Evolutionary conservation across 2,888 invertebrate species (phyloP).

Genomic region (Sinelater perroti): DNA sequence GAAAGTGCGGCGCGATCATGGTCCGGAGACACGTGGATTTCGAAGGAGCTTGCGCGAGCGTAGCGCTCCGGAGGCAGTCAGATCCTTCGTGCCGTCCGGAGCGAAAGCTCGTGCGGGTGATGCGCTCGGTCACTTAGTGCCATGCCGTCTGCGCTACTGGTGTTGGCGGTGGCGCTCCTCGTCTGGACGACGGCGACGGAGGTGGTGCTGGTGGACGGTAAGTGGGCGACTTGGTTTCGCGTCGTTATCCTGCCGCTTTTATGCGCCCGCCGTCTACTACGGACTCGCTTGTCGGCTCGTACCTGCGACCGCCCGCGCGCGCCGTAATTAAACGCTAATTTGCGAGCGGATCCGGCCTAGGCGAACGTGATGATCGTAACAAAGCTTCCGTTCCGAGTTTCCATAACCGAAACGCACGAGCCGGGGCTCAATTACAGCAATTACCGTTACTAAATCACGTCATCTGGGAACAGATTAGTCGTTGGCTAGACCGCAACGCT

Average conservation of each 20-base stretch:
- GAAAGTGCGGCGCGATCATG: constrained; percentile 33
- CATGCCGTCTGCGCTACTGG: constrained; percentile 51
- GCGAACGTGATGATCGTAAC: constrained; percentile 28
- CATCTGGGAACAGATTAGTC: constrained; percentile 58
- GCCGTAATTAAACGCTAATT: constrained; percentile 26
- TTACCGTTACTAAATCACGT: constrained; percentile 60
- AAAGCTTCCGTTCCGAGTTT: constrained; percentile 36
- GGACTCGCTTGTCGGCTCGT: too few relatives aligned
- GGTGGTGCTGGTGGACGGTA: constrained; percentile 45
- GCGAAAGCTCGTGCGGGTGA: constrained; percentile 48
- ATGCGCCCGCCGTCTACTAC: too few relatives aligned
- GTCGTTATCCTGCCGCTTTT: too few relatives aligned
- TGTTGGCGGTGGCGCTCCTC: constrained; percentile 46
- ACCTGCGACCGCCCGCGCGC: too few relatives aligned
- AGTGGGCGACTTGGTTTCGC: constrained; percentile 33
- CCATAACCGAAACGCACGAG: constrained; percentile 38
- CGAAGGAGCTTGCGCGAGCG: constrained; percentile 47
- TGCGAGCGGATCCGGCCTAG: constrained; percentile 8
- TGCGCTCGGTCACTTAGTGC: constrained; percentile 49
- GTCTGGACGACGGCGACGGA: constrained; percentile 39
- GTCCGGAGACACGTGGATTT: constrained; percentile 44
- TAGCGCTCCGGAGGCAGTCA: constrained; percentile 36
- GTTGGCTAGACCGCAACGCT: constrained; percentile 53
- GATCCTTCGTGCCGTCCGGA: constrained; percentile 43
- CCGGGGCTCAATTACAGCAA: constrained; percentile 54